Conservation (phyloP, 2,888 invertebrate species). For the Thera britannica region DNA sequence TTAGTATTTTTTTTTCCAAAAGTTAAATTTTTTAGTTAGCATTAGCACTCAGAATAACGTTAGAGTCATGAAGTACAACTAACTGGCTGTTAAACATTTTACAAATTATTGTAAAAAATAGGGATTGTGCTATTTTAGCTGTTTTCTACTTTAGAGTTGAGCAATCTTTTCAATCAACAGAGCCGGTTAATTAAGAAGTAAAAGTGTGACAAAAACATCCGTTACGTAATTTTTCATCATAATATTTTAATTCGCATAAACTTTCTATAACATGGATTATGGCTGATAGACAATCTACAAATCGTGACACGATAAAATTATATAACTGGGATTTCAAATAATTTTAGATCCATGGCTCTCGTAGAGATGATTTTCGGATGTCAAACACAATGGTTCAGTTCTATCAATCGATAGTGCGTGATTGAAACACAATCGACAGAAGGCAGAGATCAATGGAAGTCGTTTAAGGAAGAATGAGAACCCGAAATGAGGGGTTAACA, state of each 20-base stretch:
- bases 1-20: neutral
- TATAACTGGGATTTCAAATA: conserved; percentile 44
- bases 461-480: conserved; percentile 50
- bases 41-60: too few relatives aligned
- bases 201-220: conserved; percentile 56
- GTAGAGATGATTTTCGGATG: conserved; percentile 18
- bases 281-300: conserved; percentile 41
- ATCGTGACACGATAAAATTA: conserved; percentile 42
- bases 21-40: neutral
- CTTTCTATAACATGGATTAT: conserved; percentile 58
- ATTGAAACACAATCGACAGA: conserved; percentile 52
- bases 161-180: conserved; percentile 47
- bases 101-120: too few relatives aligned
- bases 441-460: conserved; percentile 50
- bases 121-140: neutral
- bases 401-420: conserved; percentile 34
- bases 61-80: too few relatives aligned
- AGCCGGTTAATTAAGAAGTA: conserved; percentile 56
- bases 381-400: conserved; percentile 31
- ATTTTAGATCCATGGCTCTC: neutral
- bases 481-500: conserved; percentile 57
- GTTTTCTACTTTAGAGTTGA: neutral
- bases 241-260: conserved; percentile 50
- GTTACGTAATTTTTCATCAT: conserved; percentile 54
- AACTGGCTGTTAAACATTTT: too few relatives aligned